These are phyloP conservation scores for Nebria ingens DNA, from an alignment of 1,140 invertebrate genomes.

Conservation along the genomic window DNA sequence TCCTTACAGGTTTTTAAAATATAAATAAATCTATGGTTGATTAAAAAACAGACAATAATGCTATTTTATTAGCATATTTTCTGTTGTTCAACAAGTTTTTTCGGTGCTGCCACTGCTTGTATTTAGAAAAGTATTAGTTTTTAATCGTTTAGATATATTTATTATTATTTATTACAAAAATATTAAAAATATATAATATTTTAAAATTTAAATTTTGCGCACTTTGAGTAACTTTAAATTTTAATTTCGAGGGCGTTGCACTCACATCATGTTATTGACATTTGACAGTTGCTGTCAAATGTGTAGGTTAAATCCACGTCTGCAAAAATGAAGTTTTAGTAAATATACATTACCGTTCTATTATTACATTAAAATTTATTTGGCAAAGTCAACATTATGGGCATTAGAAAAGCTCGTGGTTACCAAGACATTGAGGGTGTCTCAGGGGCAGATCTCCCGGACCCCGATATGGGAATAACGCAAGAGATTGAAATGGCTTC, in stretches of 20 bases:
- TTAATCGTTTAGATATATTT: no score
- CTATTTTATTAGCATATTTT: no score
- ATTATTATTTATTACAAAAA: no score
- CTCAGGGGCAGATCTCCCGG: slow-evolving; percentile 16
- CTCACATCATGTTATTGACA: background rate
- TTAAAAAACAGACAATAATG: no score
- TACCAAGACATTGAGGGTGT: slow-evolving; percentile 33
- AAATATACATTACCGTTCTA: background rate
- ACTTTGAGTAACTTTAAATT: background rate
- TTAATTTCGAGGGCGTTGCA: background rate
- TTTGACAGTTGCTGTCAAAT: slow-evolving; percentile 1
- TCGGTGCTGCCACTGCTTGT: no score
- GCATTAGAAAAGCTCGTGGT: slow-evolving; percentile 27
- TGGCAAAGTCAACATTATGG: slow-evolving; percentile 23
- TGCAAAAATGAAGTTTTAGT: background rate
- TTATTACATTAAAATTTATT: background rate
- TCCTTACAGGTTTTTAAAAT: no score
- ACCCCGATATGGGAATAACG: slow-evolving; percentile 32
- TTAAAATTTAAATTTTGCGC: background rate
- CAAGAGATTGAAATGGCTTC: slow-evolving; percentile 69
- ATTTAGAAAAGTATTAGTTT: no score
- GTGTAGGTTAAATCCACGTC: slow-evolving; percentile 1
- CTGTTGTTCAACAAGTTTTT: no score
- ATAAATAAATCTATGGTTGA: no score
- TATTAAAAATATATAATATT: no score